Evolutionary conservation across 2,888 invertebrate genomes (phyloP).

Genomic region (Pandemis cinnamomeana): DNA sequence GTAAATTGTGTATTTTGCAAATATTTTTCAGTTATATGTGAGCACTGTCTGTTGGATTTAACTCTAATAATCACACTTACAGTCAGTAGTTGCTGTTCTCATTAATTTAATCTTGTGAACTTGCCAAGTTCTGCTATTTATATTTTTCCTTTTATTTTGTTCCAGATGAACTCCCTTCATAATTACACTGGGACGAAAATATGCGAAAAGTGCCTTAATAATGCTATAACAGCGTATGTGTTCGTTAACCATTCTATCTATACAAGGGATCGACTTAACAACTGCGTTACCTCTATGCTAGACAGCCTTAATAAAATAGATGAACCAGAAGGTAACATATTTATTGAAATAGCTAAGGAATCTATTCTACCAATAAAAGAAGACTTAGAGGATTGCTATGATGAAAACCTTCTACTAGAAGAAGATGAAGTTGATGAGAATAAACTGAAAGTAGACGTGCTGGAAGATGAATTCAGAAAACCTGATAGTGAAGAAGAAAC

Average conservation of each 20-base stretch:
- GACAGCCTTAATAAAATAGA: conserved; percentile 55
- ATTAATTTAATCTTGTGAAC: background rate
- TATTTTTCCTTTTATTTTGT: conserved; percentile 58
- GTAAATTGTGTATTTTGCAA: background rate
- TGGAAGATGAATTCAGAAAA: conserved; percentile 77
- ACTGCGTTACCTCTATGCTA: conserved; percentile 65
- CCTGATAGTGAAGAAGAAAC: conserved; percentile 59
- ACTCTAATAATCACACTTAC: too few species aligned
- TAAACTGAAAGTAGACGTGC: conserved; percentile 63
- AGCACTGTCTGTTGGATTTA: too few species aligned
- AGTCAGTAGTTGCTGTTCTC: too few species aligned
- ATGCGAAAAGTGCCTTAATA: conserved; percentile 71
- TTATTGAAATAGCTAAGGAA: conserved; percentile 67
- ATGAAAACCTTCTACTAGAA: conserved; percentile 53
- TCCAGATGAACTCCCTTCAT: conserved; percentile 67
- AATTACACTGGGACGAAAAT: conserved; percentile 72
- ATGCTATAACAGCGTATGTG: conserved; percentile 67
- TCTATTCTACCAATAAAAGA: conserved; percentile 61
- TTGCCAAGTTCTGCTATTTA: conserved; percentile 45
- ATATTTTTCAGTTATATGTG: too few species aligned
- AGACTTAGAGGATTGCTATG: conserved; percentile 45
- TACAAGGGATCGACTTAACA: conserved; percentile 63
- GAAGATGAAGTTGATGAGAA: conserved; percentile 56
- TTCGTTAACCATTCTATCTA: conserved; percentile 65
- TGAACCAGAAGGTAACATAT: conserved; percentile 58